phyloP scores from a whole-genome alignment of 2,797 vertebrate species.

The Darevskia nairensis region DNA sequence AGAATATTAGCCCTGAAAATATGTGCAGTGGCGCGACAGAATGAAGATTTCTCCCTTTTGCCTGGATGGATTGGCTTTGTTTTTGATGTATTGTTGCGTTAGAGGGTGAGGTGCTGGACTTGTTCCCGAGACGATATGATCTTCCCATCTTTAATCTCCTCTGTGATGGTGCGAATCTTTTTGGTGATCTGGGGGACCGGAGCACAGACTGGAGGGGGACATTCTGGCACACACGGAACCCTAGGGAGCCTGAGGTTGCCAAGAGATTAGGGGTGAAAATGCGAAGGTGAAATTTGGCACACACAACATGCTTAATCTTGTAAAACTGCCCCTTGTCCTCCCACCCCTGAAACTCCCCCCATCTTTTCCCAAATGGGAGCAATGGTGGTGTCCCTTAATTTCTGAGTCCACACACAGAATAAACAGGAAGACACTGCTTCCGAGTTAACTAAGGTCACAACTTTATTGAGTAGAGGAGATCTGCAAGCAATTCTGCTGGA shows the following conservation, averaged over 20 bases:
- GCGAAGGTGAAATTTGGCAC: not conserved
- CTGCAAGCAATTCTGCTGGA: not conserved
- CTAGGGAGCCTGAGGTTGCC: constrained; percentile 55
- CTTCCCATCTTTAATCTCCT: constrained; percentile 70
- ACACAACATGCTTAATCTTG: not conserved
- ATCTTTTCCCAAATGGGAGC: not conserved
- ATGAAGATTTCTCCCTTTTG: not conserved
- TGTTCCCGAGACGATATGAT: constrained; percentile 69
- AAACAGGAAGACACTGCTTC: no score
- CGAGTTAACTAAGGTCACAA: not conserved
- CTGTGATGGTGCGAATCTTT: constrained; percentile 64
- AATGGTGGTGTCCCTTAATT: not conserved
- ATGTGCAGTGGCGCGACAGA: not conserved
- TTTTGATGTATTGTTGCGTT: not conserved
- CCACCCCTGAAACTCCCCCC: not conserved
- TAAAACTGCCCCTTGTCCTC: not conserved
- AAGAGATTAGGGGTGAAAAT: not conserved
- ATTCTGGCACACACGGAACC: constrained; percentile 58
- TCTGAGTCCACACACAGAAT: not conserved
- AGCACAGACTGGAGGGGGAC: constrained; percentile 28
- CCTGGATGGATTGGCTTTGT: not conserved
- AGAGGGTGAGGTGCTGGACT: constrained; percentile 38
- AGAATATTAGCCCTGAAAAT: not conserved
- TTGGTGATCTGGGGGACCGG: constrained; percentile 52
- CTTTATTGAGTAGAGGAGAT: not conserved